Percentiles rank a stretch among this genome's conserved stretches.
Conservation (phyloP, 2,113 vertebrate species). For the Melanerpes aurifrons region DNA sequence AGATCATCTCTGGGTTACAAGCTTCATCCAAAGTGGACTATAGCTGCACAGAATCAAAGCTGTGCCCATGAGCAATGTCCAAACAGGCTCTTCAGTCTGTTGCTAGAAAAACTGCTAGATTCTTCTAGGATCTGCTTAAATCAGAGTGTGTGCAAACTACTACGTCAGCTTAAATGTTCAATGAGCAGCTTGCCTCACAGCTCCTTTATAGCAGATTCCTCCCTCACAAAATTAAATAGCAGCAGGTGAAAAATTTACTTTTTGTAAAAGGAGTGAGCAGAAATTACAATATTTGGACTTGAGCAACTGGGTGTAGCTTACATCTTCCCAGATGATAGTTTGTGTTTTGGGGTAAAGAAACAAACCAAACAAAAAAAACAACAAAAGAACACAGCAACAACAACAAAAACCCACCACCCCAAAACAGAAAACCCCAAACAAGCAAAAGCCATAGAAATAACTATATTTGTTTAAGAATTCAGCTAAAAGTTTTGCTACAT, state of each 20-base stretch:
- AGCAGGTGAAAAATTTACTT: not conserved
- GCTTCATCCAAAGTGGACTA: not conserved
- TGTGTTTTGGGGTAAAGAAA: not conserved
- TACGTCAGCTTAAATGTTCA: not conserved
- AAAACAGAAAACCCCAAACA: too few species aligned
- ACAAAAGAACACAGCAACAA: too few species aligned
- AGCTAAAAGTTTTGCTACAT: not conserved
- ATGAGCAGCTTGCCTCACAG: not conserved
- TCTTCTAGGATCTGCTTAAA: constrained; percentile 25
- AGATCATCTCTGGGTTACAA: not conserved
- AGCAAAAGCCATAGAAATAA: not conserved
- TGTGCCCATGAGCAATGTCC: not conserved
- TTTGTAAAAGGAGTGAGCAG: not conserved
- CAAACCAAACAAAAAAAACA: not conserved
- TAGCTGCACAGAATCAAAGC: not conserved
- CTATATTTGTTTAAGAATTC: not conserved
- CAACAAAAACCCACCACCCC: too few species aligned
- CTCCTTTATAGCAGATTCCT: not conserved
- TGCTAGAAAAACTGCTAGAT: not conserved
- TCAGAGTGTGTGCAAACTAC: not conserved
- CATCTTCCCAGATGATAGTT: not conserved
- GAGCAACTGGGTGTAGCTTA: not conserved
- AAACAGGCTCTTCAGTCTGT: not conserved
- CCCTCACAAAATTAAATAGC: not conserved
- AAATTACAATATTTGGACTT: not conserved